A percentile compares a stretch with the other conserved stretches of the same genome.
Conservation (phyloP, 2,113 vertebrate species). For the Puffinus mauretanicus region DNA sequence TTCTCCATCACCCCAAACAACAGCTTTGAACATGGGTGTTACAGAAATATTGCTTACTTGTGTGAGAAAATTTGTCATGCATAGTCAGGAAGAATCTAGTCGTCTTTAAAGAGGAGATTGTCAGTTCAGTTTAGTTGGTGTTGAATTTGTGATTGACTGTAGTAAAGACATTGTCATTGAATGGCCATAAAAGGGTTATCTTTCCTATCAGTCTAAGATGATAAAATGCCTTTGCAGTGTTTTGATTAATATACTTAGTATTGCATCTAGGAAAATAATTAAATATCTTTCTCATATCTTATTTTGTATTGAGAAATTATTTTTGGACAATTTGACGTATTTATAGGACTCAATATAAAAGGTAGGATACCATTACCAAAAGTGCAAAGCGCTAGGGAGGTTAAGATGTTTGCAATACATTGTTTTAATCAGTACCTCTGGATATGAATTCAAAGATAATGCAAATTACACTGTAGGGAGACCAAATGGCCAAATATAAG, state of each 20-base stretch:
- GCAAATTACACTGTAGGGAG: background rate
- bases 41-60: conserved; percentile 25
- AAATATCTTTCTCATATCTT: background rate
- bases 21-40: background rate
- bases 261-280: background rate
- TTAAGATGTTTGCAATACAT: background rate
- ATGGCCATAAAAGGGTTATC: background rate
- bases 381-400: background rate
- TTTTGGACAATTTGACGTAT: background rate
- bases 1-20: background rate
- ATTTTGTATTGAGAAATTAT: background rate
- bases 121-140: background rate
- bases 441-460: background rate
- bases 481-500: background rate
- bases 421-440: background rate
- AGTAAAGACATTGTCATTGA: background rate
- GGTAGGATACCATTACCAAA: background rate
- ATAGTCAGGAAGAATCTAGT: conserved; percentile 19
- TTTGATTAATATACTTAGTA: background rate
- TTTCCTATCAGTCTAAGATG: background rate
- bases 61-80: conserved; percentile 32
- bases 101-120: background rate
- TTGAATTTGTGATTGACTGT: background rate
- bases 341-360: background rate
- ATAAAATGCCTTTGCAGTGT: background rate